Evolutionary conservation across 2,888 invertebrate species (phyloP).

Genomic region (Globia sparganii): DNA sequence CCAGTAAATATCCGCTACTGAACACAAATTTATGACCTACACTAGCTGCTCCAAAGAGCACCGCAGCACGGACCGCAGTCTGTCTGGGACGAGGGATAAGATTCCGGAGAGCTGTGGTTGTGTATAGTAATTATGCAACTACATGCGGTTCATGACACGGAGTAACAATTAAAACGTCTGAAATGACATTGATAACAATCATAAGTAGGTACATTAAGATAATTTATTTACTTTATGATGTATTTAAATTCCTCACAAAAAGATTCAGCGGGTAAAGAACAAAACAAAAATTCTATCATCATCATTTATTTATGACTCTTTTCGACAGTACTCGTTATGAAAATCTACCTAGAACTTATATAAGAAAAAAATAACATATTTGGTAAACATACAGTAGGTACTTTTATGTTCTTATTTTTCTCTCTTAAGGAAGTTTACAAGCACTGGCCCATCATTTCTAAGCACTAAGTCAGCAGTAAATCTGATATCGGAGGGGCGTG

Average conservation of each 20-base stretch:
- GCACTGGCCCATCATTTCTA: slow-evolving; percentile 80
- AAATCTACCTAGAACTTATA: background rate
- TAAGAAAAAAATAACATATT: background rate
- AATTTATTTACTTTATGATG: background rate
- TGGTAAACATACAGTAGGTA: too few species aligned
- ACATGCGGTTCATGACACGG: too few species aligned
- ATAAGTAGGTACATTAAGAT: background rate
- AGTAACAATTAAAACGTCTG: background rate
- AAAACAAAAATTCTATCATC: background rate
- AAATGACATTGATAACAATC: background rate
- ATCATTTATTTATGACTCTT: slow-evolving; percentile 2
- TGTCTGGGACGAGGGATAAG: background rate
- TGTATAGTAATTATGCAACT: background rate
- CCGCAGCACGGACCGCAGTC: too few species aligned
- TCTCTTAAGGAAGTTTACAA: slow-evolving; percentile 77
- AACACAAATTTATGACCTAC: background rate
- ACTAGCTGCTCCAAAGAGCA: background rate
- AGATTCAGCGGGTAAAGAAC: background rate
- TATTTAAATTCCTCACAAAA: background rate
- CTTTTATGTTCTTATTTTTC: slow-evolving; percentile 11
- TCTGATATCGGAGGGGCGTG: slow-evolving; percentile 82
- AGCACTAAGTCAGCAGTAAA: slow-evolving; percentile 83
- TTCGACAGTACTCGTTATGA: too few species aligned
- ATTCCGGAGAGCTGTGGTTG: background rate
- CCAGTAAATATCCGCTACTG: background rate